Evolutionary conservation across 2,888 invertebrate genomes (phyloP).

Genomic region (Ommatoiulus sabulosus): DNA sequence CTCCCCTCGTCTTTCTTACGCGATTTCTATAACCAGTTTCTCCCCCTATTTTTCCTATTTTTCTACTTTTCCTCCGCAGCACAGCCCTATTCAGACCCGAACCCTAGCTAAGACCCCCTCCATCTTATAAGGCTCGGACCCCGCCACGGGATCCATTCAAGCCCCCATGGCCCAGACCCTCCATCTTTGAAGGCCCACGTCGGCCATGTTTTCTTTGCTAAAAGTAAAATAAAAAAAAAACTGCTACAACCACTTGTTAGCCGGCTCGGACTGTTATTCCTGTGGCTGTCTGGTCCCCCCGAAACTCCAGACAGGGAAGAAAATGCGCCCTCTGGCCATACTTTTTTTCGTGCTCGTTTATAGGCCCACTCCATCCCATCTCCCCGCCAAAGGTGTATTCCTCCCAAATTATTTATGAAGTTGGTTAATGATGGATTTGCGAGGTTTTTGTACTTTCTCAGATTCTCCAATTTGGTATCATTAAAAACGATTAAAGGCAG

Average conservation of each 20-base stretch:
- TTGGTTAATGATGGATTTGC: not conserved
- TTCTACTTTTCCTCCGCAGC: not conserved
- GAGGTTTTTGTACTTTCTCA: slow-evolving; percentile 1
- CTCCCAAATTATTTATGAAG: slow-evolving; percentile 1
- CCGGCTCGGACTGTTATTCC: not conserved
- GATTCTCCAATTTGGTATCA: not conserved
- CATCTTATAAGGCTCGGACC: not conserved
- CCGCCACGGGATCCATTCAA: not conserved
- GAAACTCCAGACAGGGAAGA: not conserved
- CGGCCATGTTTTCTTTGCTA: not conserved
- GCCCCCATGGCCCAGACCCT: not conserved
- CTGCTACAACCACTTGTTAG: not conserved
- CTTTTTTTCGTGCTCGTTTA: not conserved
- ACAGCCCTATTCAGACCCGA: not conserved
- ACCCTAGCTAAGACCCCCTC: not conserved
- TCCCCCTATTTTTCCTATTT: slow-evolving; percentile 29
- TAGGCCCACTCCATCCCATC: not conserved
- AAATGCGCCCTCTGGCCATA: not conserved
- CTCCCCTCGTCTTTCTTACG: slow-evolving; percentile 30
- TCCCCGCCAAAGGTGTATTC: not conserved
- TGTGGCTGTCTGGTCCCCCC: not conserved
- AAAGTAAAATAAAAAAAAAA: not conserved
- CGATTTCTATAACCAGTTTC: slow-evolving; percentile 16
- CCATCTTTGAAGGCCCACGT: not conserved
- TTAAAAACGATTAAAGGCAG: slow-evolving; percentile 1